Evolutionary conservation across 2,113 vertebrate species (phyloP).

Genomic region (Lepus timidus): DNA sequence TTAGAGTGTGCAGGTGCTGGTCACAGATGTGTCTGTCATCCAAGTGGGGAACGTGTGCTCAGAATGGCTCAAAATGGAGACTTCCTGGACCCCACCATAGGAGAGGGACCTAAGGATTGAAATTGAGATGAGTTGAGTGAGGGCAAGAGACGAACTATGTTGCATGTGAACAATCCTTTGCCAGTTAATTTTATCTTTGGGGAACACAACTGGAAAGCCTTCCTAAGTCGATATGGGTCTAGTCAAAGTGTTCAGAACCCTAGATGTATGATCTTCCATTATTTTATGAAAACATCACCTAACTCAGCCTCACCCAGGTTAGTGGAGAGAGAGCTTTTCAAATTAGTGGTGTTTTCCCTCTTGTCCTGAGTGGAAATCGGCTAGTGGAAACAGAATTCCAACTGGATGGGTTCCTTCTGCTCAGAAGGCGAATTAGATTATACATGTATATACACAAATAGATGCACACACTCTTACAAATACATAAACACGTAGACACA

Average conservation of each 20-base stretch:
- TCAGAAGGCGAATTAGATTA: background rate
- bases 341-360: slow-evolving; percentile 25
- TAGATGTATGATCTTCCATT: slow-evolving; percentile 29
- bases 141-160: background rate
- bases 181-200: slow-evolving; percentile 49
- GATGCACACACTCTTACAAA: background rate
- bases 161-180: slow-evolving; percentile 35
- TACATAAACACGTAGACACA: background rate
- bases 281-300: slow-evolving; percentile 70
- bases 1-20: background rate
- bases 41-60: background rate
- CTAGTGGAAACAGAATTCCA: slow-evolving; percentile 41
- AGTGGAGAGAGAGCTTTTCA: slow-evolving; percentile 47
- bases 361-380: slow-evolving; percentile 26
- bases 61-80: background rate
- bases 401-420: background rate
- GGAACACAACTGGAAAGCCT: slow-evolving; percentile 60
- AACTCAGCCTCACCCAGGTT: slow-evolving; percentile 8
- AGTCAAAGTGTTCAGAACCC: slow-evolving; percentile 40
- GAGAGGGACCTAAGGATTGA: slow-evolving; percentile 22
- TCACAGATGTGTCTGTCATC: background rate
- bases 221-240: slow-evolving; percentile 54
- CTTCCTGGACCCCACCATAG: slow-evolving; percentile 22
- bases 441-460: background rate
- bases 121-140: background rate